Base-by-base conservation (phyloP, 1,140 invertebrate species). In the Lepidurus packardi region DNA sequence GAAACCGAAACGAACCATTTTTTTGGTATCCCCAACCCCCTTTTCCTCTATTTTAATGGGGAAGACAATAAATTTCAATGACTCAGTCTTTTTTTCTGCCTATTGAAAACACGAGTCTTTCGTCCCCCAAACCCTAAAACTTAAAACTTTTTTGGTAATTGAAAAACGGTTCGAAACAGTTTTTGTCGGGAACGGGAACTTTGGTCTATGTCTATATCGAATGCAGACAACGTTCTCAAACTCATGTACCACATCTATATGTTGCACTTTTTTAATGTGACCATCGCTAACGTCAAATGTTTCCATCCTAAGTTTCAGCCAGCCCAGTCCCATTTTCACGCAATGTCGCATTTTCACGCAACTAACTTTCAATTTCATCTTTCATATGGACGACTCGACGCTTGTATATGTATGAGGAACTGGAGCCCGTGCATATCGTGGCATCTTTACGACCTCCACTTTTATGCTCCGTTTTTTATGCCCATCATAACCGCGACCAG, bases 391-490 rank as follows among this genome's bases (percentile, higher is more conserved):
- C 53, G 16, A 9, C 34, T 34, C 53, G 53, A 65, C 53, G 53
- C 53, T 65, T 65, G 53, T 9, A 65, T 65, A 65, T 65, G 53
- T 65, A 65, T 65, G 53, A 65, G 53, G 9, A 13, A 16, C 53
- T 65, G 53, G 53, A 13, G 53, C 53, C 53, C 53, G 13, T 65
- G 53, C 53, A 65, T 65, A 65, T 65, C 53, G 53, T 65, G 53
- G 53, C 53, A 65, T 65, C 53, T 65, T 65, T 65, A 65, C 53
- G 53, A 65, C 9, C 21, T n/a, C 53, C 53, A 65, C n/a, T 65
- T 65, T 65, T 65, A 65, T 65, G 53, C 21, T 65, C 21, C 53
- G 21, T 65, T 65, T 65, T 16, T 65, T 13, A 13, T 65, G 21
- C 53, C 53, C 53, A 65, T 65, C 53, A 65, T 11, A 65, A 65